These are phyloP conservation scores for Drosophila pandora DNA, from an alignment of 1,140 invertebrate genomes.

Conservation along the genomic window DNA sequence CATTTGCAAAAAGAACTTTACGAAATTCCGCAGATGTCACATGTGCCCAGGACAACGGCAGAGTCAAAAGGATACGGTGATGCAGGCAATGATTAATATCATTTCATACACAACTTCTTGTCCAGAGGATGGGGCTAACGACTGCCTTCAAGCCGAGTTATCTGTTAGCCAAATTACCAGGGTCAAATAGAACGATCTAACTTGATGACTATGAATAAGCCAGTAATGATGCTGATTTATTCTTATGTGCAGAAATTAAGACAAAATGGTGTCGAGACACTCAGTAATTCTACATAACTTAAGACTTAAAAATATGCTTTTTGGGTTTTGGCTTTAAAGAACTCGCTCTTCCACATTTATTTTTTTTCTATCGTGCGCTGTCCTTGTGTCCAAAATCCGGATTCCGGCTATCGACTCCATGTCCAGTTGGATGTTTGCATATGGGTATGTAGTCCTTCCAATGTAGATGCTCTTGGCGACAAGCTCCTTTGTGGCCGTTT, in stretches of 20 bases:
- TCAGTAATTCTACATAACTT: no score
- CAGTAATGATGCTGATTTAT: no score
- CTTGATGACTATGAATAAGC: constrained; percentile 21
- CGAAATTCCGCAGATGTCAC: constrained; percentile 43
- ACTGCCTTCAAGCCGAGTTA: constrained; percentile 10
- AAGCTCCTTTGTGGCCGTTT: constrained; percentile 34
- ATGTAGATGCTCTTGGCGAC: constrained; percentile 20
- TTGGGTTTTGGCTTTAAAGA: not conserved
- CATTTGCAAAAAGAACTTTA: constrained; percentile 13
- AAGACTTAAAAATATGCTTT: not conserved
- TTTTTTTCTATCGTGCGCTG: not conserved
- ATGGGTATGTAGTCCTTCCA: constrained; percentile 11
- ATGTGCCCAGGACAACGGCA: constrained; percentile 35
- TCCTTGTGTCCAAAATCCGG: not conserved
- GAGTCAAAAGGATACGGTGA: constrained; percentile 33
- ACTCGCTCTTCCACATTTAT: not conserved
- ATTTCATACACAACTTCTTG: constrained; percentile 33
- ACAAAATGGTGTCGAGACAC: no score
- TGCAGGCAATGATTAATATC: constrained; percentile 54
- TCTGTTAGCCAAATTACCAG: constrained; percentile 1
- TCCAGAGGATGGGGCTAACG: constrained; percentile 7
- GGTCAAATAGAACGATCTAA: constrained; percentile 22
- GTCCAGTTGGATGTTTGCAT: constrained; percentile 26
- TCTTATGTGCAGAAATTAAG: no score
- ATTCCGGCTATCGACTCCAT: constrained; percentile 28